phyloP scores from a whole-genome alignment of 2,797 vertebrate genomes.

The Schizopygopsis malacanthus region DNA sequence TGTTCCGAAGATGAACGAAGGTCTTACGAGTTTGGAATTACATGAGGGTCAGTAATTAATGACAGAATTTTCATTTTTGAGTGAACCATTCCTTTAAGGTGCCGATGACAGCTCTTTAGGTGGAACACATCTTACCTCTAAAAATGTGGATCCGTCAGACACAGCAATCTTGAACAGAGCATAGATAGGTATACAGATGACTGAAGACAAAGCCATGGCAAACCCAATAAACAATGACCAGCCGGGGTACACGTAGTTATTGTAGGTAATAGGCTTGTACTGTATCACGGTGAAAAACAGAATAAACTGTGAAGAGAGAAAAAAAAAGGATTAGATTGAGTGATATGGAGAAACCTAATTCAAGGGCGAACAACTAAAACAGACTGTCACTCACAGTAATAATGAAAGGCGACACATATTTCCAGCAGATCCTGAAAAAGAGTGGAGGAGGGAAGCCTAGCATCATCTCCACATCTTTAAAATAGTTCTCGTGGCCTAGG shows the following conservation, averaged over 20 bases:
- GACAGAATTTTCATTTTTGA: not conserved
- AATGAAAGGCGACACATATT: constrained; percentile 94
- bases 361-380: not conserved
- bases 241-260: constrained; percentile 89
- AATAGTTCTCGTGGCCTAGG: constrained; percentile 92
- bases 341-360: constrained; percentile 51
- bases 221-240: constrained; percentile 95
- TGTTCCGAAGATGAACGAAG: not conserved
- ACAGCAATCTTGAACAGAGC: constrained; percentile 88
- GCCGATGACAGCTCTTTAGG: not conserved
- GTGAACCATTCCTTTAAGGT: not conserved
- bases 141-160: constrained; percentile 89
- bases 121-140: constrained; percentile 81
- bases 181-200: constrained; percentile 95
- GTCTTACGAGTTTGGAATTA: not conserved
- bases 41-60: not conserved
- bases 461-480: constrained; percentile 99
- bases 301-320: constrained; percentile 86
- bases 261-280: constrained; percentile 96
- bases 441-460: constrained; percentile 95
- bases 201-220: constrained; percentile 94
- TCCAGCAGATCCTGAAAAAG: constrained; percentile 99
- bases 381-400: constrained; percentile 86
- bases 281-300: constrained; percentile 98
- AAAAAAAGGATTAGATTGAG: constrained; percentile 50